A percentile compares a stretch with the other conserved stretches of the same genome.
Conservation (phyloP, 2,113 vertebrate species). For the Peromyscus maniculatus region DNA sequence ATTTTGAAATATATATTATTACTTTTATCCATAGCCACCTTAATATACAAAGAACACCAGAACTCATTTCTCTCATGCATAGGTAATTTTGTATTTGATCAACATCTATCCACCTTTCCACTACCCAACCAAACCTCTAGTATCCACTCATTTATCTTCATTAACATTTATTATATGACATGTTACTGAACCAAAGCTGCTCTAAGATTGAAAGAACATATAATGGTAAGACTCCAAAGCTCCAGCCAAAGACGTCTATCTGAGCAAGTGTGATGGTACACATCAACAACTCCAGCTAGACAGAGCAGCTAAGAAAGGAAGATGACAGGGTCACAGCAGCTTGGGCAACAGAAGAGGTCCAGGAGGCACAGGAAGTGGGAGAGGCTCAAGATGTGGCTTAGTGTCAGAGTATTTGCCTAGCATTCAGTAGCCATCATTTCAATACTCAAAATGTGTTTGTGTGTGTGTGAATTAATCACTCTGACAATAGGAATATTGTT, state of each 20-base stretch:
- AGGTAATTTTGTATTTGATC: background rate
- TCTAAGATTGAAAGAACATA: background rate
- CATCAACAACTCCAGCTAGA: background rate
- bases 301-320: background rate
- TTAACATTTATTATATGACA: background rate
- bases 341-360: background rate
- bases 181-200: background rate
- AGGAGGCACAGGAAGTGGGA: background rate
- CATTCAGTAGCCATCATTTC: background rate
- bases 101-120: background rate
- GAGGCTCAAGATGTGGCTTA: background rate
- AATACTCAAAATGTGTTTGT: background rate
- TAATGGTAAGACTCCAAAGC: background rate
- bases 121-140: background rate
- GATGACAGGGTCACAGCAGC: background rate
- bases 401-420: background rate
- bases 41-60: background rate
- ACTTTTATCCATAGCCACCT: background rate
- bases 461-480: background rate
- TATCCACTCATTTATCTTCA: background rate
- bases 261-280: background rate
- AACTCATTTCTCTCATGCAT: background rate
- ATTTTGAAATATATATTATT: background rate
- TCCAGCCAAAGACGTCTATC: background rate
- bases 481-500: background rate